Base-by-base conservation (phyloP, 1,140 invertebrate species). In the Ceratitis capitata region DNA sequence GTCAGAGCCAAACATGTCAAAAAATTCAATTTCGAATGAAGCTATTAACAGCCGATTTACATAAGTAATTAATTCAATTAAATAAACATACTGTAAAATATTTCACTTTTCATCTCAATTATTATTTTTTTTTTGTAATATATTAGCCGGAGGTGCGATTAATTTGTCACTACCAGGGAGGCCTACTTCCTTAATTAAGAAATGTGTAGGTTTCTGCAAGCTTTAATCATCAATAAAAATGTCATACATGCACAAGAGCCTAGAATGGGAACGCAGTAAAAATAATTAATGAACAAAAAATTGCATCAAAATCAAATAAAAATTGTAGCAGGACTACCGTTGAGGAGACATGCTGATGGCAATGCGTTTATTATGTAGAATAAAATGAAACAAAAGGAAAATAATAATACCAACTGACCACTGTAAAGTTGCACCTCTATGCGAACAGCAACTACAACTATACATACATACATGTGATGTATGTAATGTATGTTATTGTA, bases 201-300 rank as follows among this genome's bases (percentile, higher is more conserved):
- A 69, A 32, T 16, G 61, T 19, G 61, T 69, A 12, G 61, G 61
- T 10, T 69, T 69, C n/a, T 69, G 61, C 61, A 4, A 35, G 29
- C 61, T 35, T 78, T 45, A 78, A 78, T 45, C 39, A 7, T 42
- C 39, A 16, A 45, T 78, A 78, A 78, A 78, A 78, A 10, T 78
- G 69, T 78, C 69, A 47, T 23, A 10, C 2, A 47, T 47, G 2
- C 16, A 78, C 45, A 78, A 45, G 45, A 12, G 42, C 23, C 23
- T 78, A 23, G 9, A 39, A 45, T 61, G 26, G 39, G 3, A 56
- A 69, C 16, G 4, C 16, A 78, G 19, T 23, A n/a, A 19, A 16
- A 26, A 23, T 45, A 78, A 78, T n/a, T 35, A 45, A n/a, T 45
- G 26, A 78, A 78, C 61, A 69, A 69, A 39, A 61, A 78, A 78